phyloP scores from a whole-genome alignment of 2,888 invertebrate species.

The Margaritifera margaritifera region DNA sequence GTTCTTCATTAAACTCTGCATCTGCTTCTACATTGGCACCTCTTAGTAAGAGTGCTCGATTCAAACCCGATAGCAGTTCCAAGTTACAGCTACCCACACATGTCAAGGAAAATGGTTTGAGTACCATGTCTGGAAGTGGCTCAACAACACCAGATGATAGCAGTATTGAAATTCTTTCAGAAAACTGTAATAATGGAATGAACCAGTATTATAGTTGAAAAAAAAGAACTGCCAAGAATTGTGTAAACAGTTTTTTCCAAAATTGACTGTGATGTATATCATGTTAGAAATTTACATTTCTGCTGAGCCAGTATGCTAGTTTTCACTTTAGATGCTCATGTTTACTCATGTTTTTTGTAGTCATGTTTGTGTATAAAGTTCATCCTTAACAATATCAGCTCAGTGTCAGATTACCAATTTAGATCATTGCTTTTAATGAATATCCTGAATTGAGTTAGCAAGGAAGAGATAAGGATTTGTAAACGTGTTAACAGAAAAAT shows the following conservation, averaged over 20 bases:
- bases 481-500: too few species aligned
- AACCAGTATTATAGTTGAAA: slow-evolving; percentile 46
- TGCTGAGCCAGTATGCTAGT: too few species aligned
- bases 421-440: too few species aligned
- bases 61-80: slow-evolving; percentile 27
- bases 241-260: background rate
- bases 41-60: slow-evolving; percentile 15
- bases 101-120: slow-evolving; percentile 36
- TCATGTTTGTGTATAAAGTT: too few species aligned
- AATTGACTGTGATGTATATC: too few species aligned
- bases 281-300: too few species aligned
- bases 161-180: slow-evolving; percentile 67
- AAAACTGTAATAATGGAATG: slow-evolving; percentile 41
- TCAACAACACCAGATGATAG: slow-evolving; percentile 62
- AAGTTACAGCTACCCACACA: slow-evolving; percentile 38
- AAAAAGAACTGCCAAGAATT: background rate
- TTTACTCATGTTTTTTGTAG: too few species aligned
- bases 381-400: too few species aligned
- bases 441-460: too few species aligned
- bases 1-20: slow-evolving; percentile 3
- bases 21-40: slow-evolving; percentile 1
- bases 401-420: too few species aligned
- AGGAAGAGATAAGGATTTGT: too few species aligned
- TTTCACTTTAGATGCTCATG: too few species aligned
- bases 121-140: slow-evolving; percentile 43